Base-by-base conservation (phyloP, 2,797 vertebrate genomes). In the Gymnodraco acuticeps region DNA sequence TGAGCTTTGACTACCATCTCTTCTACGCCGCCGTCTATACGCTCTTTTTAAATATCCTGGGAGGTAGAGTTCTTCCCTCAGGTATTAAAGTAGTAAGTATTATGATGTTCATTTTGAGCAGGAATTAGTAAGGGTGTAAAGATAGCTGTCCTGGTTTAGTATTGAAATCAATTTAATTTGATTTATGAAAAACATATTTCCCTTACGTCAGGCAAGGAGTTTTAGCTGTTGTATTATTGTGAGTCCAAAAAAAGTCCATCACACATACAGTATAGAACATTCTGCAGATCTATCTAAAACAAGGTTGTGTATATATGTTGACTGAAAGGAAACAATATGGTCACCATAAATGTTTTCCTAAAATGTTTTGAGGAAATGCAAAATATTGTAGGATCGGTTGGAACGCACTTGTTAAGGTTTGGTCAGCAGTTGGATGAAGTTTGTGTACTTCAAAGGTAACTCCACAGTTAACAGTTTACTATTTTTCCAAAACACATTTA, bases 1-100 rank as follows among this genome's bases (percentile, higher is more conserved):
- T 77, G 55, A 69, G 31, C 45, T 55, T 19, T 54, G 43, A 77
- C 50, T 52, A 51, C n/a, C 48, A 17, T 33, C 38, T 11, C 55
- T 38, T 69, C 10, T 41, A 3, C 50, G 19, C 60, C 19, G 16
- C 10, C 42, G 17, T 48, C 53, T 2, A 52, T 23, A 10, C 17
- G 19, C 20, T 59, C 33, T 38, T 9, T 38, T 38, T 38, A 38
- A 38, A 38, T 38, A 38, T 9, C 33, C 17, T 38, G 13, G 4
- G 17, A 50, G 46, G 47, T 4, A 20, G 41, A 10, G 10, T 4
- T 46, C 20, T 12, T 2, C 41, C 38, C 3, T 41, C 14, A 38
- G 33, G 48, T 10, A 50, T 58, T 1, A 4, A 42, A 43, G 50
- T 10, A 52, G 50, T 3, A 52, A 11, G 19, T 52, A 52, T 23